Evolutionary conservation across 2,888 invertebrate species (phyloP).

Genomic region (Coelopa pilipes): DNA sequence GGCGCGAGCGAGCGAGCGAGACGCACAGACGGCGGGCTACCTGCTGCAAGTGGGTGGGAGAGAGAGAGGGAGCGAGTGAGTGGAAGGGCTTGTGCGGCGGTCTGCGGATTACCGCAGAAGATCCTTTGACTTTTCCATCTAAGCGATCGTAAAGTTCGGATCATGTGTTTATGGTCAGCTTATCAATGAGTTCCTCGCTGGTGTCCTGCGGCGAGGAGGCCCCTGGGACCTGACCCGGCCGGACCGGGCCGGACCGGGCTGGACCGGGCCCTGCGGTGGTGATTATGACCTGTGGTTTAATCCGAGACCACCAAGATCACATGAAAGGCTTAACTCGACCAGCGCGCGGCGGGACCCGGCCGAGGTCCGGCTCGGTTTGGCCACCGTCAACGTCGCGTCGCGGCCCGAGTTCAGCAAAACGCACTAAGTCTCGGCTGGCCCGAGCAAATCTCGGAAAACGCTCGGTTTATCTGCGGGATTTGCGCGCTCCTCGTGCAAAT

Average conservation of each 20-base stretch:
- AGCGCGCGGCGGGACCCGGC: neutral
- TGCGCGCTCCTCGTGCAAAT: constrained; percentile 30
- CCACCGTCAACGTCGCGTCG: constrained; percentile 39
- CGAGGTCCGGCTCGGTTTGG: neutral
- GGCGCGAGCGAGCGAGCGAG: neutral
- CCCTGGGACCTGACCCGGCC: too few relatives aligned
- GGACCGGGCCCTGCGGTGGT: constrained; percentile 30
- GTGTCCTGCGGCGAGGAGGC: neutral
- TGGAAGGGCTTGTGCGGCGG: neutral
- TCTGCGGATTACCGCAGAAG: constrained; percentile 54
- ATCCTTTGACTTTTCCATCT: constrained; percentile 63
- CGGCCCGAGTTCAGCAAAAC: constrained; percentile 7
- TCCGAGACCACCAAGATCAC: constrained; percentile 46
- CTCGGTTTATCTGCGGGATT: constrained; percentile 41
- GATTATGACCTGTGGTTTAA: constrained; percentile 55
- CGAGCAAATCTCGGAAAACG: constrained; percentile 5
- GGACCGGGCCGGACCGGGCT: neutral
- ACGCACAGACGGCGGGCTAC: too few relatives aligned
- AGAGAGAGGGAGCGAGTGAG: neutral
- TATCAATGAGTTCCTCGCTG: constrained; percentile 37
- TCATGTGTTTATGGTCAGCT: constrained; percentile 54
- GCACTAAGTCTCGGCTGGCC: neutral
- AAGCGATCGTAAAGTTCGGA: constrained; percentile 59
- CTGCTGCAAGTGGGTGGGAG: neutral
- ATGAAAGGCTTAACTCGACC: constrained; percentile 14